Conservation (phyloP, 2,888 invertebrate species). For the Noctua fimbriata region DNA sequence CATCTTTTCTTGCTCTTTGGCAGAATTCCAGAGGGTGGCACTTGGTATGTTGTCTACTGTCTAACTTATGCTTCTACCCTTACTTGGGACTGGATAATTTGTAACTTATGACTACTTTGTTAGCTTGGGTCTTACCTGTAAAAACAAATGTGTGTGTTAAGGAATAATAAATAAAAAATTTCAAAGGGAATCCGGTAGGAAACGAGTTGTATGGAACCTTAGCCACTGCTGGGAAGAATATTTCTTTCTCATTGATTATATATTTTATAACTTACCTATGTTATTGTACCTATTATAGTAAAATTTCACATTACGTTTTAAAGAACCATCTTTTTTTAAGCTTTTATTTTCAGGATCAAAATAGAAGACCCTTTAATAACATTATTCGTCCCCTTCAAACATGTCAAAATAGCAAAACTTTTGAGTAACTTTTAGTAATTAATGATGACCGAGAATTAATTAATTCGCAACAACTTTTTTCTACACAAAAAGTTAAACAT, state of each 20-base stretch:
- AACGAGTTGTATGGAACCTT: no score
- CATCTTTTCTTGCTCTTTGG: no score
- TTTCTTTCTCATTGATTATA: no score
- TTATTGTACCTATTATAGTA: background rate
- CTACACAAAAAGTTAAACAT: slow-evolving; percentile 15
- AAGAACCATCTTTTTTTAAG: background rate
- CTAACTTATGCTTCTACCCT: no score
- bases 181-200: no score
- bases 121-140: no score
- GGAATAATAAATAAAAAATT: no score
- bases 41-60: no score
- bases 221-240: background rate
- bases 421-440: slow-evolving; percentile 39
- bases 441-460: slow-evolving; percentile 36
- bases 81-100: no score
- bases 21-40: no score
- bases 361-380: background rate
- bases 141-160: no score
- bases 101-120: no score
- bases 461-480: slow-evolving; percentile 26
- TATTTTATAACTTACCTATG: background rate
- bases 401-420: slow-evolving; percentile 32
- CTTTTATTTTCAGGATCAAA: background rate
- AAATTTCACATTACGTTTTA: background rate
- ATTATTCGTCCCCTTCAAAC: slow-evolving; percentile 13